Percentiles rank a stretch among this genome's conserved stretches.
Conservation (phyloP, 2,888 invertebrate genomes). For the Volucella bombylans region DNA sequence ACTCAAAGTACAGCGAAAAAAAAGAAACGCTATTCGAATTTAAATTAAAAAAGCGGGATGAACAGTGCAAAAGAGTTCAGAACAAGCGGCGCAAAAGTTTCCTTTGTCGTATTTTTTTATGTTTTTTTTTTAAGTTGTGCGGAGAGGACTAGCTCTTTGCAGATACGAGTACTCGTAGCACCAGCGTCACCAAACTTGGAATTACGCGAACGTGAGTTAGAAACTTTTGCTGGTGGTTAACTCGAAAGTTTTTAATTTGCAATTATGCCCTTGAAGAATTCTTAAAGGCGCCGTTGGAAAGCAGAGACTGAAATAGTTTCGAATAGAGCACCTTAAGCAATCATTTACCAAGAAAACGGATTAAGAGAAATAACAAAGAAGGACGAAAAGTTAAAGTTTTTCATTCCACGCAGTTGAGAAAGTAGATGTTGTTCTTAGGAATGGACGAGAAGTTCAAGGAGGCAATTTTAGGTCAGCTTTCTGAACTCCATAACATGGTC, state of each 20-base stretch:
- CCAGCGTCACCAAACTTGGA: conserved; percentile 44
- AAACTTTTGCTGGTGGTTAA: conserved; percentile 40
- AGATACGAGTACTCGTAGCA: conserved; percentile 14
- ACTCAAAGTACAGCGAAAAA: neutral
- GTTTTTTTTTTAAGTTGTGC: conserved; percentile 18
- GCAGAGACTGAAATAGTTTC: conserved; percentile 34
- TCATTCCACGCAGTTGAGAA: no score
- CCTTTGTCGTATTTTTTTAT: neutral
- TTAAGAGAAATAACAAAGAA: neutral
- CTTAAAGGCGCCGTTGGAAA: neutral
- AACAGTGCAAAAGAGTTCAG: conserved; percentile 8
- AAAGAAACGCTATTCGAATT: conserved; percentile 8
- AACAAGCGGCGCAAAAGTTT: conserved; percentile 40
- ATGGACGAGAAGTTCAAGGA: no score
- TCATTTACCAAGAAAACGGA: conserved; percentile 8
- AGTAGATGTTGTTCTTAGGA: no score
- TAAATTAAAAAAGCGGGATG: conserved; percentile 32
- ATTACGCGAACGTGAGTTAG: conserved; percentile 57
- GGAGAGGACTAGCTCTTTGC: neutral
- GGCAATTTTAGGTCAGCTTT: no score
- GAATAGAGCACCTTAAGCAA: conserved; percentile 23
- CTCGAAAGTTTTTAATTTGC: conserved; percentile 60
- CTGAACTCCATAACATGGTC: no score
- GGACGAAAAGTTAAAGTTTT: neutral
- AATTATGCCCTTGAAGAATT: conserved; percentile 56